Conservation (phyloP, 2,113 vertebrate species). For the Neopipo cinnamomea region DNA sequence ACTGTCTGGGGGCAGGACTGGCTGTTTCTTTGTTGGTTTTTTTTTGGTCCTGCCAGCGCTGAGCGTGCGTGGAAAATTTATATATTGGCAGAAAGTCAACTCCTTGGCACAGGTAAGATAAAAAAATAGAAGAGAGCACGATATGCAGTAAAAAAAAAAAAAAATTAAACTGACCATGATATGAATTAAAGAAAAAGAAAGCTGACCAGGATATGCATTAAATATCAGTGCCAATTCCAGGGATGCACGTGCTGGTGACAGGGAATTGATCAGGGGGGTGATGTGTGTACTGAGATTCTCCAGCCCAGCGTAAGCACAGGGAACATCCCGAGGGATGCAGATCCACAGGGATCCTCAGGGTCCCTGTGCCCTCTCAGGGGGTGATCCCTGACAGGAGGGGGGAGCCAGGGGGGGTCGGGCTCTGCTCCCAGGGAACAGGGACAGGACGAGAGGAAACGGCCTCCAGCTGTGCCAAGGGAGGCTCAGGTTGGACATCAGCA, state of each 20-base stretch:
- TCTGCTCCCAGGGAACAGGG: no score
- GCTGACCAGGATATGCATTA: neutral
- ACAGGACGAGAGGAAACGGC: no score
- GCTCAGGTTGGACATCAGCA: neutral
- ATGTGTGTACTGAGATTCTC: neutral
- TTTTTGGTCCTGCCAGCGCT: neutral
- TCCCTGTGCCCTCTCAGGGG: no score
- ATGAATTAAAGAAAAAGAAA: neutral
- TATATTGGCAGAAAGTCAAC: neutral
- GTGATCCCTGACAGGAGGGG: no score
- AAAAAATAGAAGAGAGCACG: neutral
- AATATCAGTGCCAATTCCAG: neutral
- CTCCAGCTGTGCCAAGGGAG: no score
- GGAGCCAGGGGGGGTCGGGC: no score
- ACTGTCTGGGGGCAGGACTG: neutral
- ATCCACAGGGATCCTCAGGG: neutral
- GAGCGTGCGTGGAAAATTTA: neutral
- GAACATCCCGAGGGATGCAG: neutral
- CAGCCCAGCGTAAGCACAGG: neutral
- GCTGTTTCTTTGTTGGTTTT: no score
- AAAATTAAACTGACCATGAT: no score
- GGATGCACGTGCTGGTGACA: neutral
- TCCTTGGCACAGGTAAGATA: neutral
- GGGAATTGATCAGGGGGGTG: neutral
- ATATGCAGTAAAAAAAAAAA: neutral